A percentile compares a stretch with the other conserved stretches of the same genome.
Evolutionary conservation across 2,797 vertebrate species (phyloP).

Genomic region (Lithobates sylvaticus): DNA sequence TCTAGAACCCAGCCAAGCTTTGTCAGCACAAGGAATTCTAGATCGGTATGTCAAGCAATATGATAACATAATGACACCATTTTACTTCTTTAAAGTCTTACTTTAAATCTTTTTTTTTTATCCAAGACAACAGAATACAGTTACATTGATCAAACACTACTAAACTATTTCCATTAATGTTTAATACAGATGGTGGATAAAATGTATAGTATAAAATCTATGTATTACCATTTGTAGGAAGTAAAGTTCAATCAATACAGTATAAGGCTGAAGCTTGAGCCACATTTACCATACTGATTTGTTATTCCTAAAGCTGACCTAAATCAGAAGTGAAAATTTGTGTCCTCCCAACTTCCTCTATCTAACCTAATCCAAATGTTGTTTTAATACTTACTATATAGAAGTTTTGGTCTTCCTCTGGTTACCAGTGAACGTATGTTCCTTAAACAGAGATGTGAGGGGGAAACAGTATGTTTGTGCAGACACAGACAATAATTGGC

Average conservation of each 20-base stretch:
- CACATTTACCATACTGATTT: not conserved
- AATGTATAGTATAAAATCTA: not conserved
- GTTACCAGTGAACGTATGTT: too few relatives aligned
- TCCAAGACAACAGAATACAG: not conserved
- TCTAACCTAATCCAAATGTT: not conserved
- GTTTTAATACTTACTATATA: not conserved
- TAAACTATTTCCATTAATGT: not conserved
- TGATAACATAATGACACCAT: constrained; percentile 14
- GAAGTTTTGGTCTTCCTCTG: too few relatives aligned
- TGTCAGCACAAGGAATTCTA: constrained; percentile 90
- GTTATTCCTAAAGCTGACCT: not conserved
- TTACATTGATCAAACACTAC: not conserved
- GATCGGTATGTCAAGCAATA: constrained; percentile 83
- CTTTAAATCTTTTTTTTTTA: not conserved
- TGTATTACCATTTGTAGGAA: not conserved
- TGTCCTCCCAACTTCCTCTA: not conserved
- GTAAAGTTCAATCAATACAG: too few relatives aligned
- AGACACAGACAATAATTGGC: too few relatives aligned
- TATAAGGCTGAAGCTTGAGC: not conserved
- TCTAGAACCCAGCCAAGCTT: constrained; percentile 93
- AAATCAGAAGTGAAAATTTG: not conserved
- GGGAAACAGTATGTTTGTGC: too few relatives aligned
- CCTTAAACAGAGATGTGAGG: too few relatives aligned
- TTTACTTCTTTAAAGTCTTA: constrained; percentile 32
- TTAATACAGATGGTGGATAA: not conserved